Base-by-base conservation (phyloP, 1,140 invertebrate species). In the Agraylea sexmaculata region DNA sequence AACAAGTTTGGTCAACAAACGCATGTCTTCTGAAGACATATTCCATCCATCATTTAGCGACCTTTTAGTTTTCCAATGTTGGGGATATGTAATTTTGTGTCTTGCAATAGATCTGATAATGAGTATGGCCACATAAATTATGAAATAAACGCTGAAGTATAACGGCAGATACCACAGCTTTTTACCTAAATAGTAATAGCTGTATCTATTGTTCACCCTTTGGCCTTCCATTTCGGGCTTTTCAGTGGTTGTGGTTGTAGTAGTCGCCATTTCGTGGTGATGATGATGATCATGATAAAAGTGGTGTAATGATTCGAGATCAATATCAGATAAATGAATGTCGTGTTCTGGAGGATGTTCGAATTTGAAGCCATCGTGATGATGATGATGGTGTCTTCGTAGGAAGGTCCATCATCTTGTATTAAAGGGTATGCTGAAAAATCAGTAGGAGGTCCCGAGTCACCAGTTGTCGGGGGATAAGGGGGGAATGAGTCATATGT, bases 71-170 rank as follows among this genome's bases (percentile, higher is more conserved):
- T 46, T 50, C 10, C 20, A 50, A 37, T 40, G 36, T 15, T 66
- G 64, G 3, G 65, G 65, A 42, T 68, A 68, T 0, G 64, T 62
- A 27, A 68, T 68, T 62, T 86, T 86, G 54, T 86, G 83, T 37
- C 82, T 71, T 8, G 80, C 71, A 29, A 87, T 74, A 5, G 81
- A 80, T 55, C 84, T 85, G 2, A 86, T 62, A 32, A 87, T 78
- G 6, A 87, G 62, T 25, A 78, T 79, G 2, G 77, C 75, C 2
- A 87, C 77, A 48, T 86, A 87, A 41, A 84, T 69, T 41, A 83
- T 78, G 51, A 86, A 86, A 50, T 82, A 87, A n/a, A 84, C 77
- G 42, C 81, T 84, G 52, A 86, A 87, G 54, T 86, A 87, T 10
- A 87, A 53, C 0, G 83, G 83, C 29, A 86, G 66, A 51, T 86